These are phyloP conservation scores for Dreissena rostriformis DNA, from an alignment of 1,140 invertebrate species.

Conservation along the genomic window DNA sequence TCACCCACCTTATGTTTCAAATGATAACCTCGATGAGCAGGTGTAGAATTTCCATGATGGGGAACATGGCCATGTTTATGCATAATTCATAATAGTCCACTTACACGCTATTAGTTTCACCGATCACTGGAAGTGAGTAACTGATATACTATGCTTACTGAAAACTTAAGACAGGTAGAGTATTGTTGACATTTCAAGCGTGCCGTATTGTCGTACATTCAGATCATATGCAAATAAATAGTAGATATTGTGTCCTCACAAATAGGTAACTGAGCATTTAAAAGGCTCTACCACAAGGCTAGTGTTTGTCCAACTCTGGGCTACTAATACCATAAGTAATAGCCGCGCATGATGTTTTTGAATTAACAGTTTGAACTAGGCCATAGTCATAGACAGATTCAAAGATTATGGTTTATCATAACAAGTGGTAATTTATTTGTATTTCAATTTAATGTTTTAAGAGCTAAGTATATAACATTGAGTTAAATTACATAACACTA, in stretches of 20 bases:
- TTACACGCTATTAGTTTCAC: neutral
- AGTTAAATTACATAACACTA: no score
- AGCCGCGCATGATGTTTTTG: no score
- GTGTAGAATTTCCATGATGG: constrained; percentile 6
- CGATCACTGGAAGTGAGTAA: neutral
- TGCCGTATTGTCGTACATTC: constrained; percentile 11
- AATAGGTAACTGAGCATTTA: constrained; percentile 17
- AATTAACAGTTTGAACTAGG: no score
- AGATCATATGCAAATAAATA: constrained; percentile 23
- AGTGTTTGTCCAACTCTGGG: no score
- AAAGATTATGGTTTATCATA: no score
- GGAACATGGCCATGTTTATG: constrained; percentile 37
- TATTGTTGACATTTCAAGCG: constrained; percentile 45
- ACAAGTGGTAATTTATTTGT: no score
- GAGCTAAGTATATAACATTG: no score
- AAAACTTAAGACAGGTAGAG: constrained; percentile 29
- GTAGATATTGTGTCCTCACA: constrained; percentile 50
- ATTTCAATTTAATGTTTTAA: no score
- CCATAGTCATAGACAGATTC: no score
- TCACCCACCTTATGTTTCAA: neutral
- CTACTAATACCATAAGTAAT: no score
- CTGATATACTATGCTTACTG: neutral
- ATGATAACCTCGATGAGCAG: neutral
- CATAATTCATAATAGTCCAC: constrained; percentile 18
- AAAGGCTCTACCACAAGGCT: neutral